phyloP scores from a whole-genome alignment of 1,140 invertebrate species.

The Pseudoatta argentina region DNA sequence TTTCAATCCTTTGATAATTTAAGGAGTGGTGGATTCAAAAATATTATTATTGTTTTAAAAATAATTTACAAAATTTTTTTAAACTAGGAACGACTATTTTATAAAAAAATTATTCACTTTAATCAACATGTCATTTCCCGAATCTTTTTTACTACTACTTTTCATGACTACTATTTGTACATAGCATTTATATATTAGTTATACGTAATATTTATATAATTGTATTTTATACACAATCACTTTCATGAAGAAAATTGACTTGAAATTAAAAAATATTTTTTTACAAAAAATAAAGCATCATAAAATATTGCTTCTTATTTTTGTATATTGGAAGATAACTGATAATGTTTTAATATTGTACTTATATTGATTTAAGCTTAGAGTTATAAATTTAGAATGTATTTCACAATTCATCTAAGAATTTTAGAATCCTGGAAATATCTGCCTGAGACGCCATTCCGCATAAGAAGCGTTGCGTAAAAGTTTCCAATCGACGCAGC shows the following conservation, averaged over 20 bases:
- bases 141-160: not conserved
- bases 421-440: slow-evolving; percentile 33
- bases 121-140: not conserved
- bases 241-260: not conserved
- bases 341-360: not conserved
- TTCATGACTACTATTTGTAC: not conserved
- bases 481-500: slow-evolving; percentile 57
- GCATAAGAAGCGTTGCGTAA: not conserved
- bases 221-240: not conserved
- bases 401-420: slow-evolving; percentile 9
- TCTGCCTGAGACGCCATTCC: slow-evolving; percentile 8
- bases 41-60: not conserved
- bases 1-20: slow-evolving; percentile 23
- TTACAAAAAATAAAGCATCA: not conserved
- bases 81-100: not conserved
- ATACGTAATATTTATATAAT: not conserved
- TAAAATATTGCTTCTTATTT: not conserved
- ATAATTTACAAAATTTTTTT: not conserved
- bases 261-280: not conserved
- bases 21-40: not conserved
- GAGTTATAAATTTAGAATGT: not conserved
- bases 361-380: not conserved
- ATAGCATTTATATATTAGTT: not conserved
- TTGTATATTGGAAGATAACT: not conserved
- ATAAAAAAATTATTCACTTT: not conserved